Evolutionary conservation across 2,113 vertebrate species (phyloP), one percentile per base, ranked within the genome.

Genomic region (Gavia stellata): DNA sequence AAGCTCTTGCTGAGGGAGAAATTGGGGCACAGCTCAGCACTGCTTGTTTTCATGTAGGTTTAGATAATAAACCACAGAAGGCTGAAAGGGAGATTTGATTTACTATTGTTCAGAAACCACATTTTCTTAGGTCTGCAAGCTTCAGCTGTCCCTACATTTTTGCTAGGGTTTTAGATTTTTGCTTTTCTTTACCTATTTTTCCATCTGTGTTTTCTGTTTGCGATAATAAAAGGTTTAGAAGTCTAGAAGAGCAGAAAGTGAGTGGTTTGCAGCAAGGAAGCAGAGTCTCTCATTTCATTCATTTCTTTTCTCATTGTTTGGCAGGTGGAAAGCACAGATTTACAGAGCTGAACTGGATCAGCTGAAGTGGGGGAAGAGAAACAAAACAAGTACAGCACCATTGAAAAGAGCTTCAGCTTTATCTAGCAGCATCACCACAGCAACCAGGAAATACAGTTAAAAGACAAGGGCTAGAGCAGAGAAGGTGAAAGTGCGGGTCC

Each of bases 271-370:
- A 93, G 73, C 59, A 74, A 71, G 50, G 44, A 94, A 94, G 67
- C 0, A 0, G 47, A 83, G 66, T 83, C 77, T 86, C 68, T 85
- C 26, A 4, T 75, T 91, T 79, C 59, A 68, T 95, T 97, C 61
- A 97, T 36, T 95, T 49, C 79, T 97, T 36, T 90, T 68, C 59
- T 97, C 52, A 65, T 92, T 97, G 65, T 97, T 97, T 96, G 96
- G 94, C 97, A 98, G 98, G 98, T 98, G 93, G 95, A 97, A 96
- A 97, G 92, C 92, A 72, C 71, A 86, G 95, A 97, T 97, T 97
- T 91, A 26, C 74, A 82, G 81, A 92, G 68, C 88, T 94, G 96
- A 94, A 83, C 81, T 29, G 52, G 79, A 97, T 90, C 94, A 81
- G 82, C 93, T 95, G 58, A 80, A 94, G 95, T 94, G 91, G 86